Evolutionary conservation across 2,888 invertebrate genomes (phyloP).

Genomic region (Plemyria rubiginata): DNA sequence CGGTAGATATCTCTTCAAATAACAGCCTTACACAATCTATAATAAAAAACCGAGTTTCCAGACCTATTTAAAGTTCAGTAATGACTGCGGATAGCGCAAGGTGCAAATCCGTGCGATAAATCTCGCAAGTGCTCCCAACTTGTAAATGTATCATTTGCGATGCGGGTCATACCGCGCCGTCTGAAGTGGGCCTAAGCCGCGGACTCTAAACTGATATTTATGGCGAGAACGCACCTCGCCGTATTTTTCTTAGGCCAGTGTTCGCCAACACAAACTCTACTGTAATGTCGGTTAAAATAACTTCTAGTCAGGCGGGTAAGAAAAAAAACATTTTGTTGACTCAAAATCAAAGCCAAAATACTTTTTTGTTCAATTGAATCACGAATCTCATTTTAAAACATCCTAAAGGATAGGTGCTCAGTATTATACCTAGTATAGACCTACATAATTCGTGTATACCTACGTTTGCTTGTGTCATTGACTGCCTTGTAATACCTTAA

Average conservation of each 20-base stretch:
- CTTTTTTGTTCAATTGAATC: no score
- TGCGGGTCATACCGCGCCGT: conserved; percentile 63
- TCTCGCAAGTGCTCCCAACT: conserved; percentile 56
- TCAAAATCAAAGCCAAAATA: no score
- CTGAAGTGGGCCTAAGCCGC: conserved; percentile 52
- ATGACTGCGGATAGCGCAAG: conserved; percentile 56
- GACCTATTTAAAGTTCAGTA: conserved; percentile 34
- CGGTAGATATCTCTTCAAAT: neutral
- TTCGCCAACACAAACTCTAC: neutral
- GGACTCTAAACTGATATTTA: conserved; percentile 74
- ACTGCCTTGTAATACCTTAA: no score
- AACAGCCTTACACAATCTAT: neutral
- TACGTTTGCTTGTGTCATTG: no score
- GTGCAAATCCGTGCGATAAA: conserved; percentile 65
- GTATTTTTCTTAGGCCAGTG: conserved; percentile 36
- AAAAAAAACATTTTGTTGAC: no score
- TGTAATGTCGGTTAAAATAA: neutral
- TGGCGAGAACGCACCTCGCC: conserved; percentile 65
- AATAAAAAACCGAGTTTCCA: neutral
- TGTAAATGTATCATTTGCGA: conserved; percentile 75
- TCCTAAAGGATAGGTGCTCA: no score
- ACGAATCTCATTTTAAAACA: no score
- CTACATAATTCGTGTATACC: no score
- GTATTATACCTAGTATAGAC: no score
- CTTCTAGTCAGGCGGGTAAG: neutral